Percentiles rank a stretch among this genome's conserved stretches.
phyloP scores from a whole-genome alignment of 2,888 invertebrate genomes.

The Phasia obesa region DNA sequence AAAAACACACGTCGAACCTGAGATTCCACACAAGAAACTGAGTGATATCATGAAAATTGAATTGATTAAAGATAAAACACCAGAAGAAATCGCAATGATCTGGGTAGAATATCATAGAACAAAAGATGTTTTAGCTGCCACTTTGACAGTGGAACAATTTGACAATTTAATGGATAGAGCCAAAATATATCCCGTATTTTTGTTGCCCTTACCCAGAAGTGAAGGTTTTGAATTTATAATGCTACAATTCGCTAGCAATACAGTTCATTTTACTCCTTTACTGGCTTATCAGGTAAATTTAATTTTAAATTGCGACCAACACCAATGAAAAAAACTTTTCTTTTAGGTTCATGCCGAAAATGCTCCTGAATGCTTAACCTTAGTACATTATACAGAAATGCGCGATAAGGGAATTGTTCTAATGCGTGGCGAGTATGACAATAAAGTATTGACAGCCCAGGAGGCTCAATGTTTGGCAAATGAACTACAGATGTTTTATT shows the following conservation, averaged over 20 bases:
- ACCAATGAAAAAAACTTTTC: neutral
- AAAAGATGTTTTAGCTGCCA: slow-evolving; percentile 90
- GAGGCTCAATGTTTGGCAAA: slow-evolving; percentile 94
- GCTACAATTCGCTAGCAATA: slow-evolving; percentile 88
- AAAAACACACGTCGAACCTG: slow-evolving; percentile 73
- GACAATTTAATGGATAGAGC: slow-evolving; percentile 85
- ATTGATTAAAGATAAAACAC: slow-evolving; percentile 87
- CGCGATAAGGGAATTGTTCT: slow-evolving; percentile 88
- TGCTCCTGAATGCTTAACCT: slow-evolving; percentile 92
- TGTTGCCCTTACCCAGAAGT: slow-evolving; percentile 90
- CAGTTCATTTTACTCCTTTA: slow-evolving; percentile 92
- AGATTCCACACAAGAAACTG: slow-evolving; percentile 84
- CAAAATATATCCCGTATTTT: slow-evolving; percentile 86
- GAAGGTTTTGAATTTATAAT: slow-evolving; percentile 94
- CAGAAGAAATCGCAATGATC: slow-evolving; percentile 88
- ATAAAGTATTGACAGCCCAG: slow-evolving; percentile 87
- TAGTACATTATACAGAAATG: slow-evolving; percentile 91
- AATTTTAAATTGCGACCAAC: neutral
- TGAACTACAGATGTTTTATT: slow-evolving; percentile 93
- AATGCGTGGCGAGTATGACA: slow-evolving; percentile 94
- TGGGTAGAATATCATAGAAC: slow-evolving; percentile 92
- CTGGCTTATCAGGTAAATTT: slow-evolving; percentile 89
- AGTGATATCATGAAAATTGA: slow-evolving; percentile 90
- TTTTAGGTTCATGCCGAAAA: slow-evolving; percentile 91
- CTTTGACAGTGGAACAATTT: slow-evolving; percentile 86